These are phyloP conservation scores for Gymnosoma rotundatum DNA, from an alignment of 2,888 invertebrate genomes.

Conservation along the genomic window DNA sequence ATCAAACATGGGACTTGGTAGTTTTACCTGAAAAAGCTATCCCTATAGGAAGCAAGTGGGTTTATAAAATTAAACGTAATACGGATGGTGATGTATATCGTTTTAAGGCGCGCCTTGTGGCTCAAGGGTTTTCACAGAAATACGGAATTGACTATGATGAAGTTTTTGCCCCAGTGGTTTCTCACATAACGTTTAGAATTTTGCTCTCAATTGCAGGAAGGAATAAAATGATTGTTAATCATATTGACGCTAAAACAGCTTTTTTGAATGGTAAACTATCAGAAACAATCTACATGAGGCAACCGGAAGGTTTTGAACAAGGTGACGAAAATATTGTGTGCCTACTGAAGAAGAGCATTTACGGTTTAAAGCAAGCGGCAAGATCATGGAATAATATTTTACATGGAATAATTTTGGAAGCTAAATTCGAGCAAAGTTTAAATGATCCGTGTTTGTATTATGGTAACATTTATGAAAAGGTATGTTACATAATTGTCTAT, in stretches of 20 bases:
- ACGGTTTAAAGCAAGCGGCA: slow-evolving; percentile 70
- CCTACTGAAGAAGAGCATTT: slow-evolving; percentile 62
- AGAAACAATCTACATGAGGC: slow-evolving; percentile 64
- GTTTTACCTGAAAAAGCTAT: slow-evolving; percentile 69
- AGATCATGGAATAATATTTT: slow-evolving; percentile 63
- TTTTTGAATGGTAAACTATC: slow-evolving; percentile 57
- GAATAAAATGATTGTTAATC: slow-evolving; percentile 43
- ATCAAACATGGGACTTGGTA: slow-evolving; percentile 46
- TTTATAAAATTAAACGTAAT: slow-evolving; percentile 51
- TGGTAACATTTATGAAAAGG: no score
- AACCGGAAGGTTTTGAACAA: slow-evolving; percentile 63
- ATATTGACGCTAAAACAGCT: slow-evolving; percentile 63
- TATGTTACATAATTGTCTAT: no score
- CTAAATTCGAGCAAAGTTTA: slow-evolving; percentile 33
- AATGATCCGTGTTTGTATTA: slow-evolving; percentile 56
- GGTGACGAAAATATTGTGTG: slow-evolving; percentile 47
- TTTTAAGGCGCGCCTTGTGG: slow-evolving; percentile 60
- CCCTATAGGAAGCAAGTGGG: slow-evolving; percentile 71
- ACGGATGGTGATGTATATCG: slow-evolving; percentile 55
- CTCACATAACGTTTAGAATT: slow-evolving; percentile 57
- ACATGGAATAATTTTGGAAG: slow-evolving; percentile 22
- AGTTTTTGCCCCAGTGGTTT: slow-evolving; percentile 64
- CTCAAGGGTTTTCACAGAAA: slow-evolving; percentile 60
- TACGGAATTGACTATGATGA: no score
- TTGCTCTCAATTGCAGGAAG: slow-evolving; percentile 47